Evolutionary conservation across 2,797 vertebrate genomes (phyloP).

Genomic region (Sylvia borin): DNA sequence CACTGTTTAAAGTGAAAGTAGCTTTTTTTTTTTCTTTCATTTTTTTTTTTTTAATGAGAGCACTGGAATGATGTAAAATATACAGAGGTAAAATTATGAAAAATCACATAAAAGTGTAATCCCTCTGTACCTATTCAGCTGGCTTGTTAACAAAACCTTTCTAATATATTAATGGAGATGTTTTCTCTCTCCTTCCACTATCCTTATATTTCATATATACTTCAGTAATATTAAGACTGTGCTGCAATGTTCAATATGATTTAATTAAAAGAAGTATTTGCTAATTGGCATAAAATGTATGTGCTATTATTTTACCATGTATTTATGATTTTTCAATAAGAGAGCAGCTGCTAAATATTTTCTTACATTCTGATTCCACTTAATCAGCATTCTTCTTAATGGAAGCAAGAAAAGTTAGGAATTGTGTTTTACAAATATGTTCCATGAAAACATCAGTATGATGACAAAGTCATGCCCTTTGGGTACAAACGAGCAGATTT

Average conservation of each 20-base stretch:
- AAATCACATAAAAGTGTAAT: background rate
- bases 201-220: constrained; percentile 21
- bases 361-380: constrained; percentile 59
- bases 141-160: constrained; percentile 52
- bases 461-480: constrained; percentile 48
- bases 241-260: constrained; percentile 34
- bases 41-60: background rate
- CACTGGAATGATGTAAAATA: background rate
- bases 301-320: constrained; percentile 66
- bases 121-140: constrained; percentile 5
- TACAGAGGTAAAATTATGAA: constrained; percentile 15
- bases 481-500: constrained; percentile 33
- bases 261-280: constrained; percentile 71
- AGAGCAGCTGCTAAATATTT: constrained; percentile 57
- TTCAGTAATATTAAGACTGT: constrained; percentile 30
- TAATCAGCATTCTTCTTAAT: constrained; percentile 52
- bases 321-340: constrained; percentile 66
- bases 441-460: constrained; percentile 23
- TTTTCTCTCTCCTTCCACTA: background rate
- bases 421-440: constrained; percentile 13
- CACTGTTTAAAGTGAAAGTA: constrained; percentile 50
- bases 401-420: constrained; percentile 27
- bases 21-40: background rate
- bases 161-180: constrained; percentile 33
- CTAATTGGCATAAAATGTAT: constrained; percentile 72